Base-by-base conservation (phyloP, 2,888 invertebrate genomes). In the Sarcophaga carnaria region DNA sequence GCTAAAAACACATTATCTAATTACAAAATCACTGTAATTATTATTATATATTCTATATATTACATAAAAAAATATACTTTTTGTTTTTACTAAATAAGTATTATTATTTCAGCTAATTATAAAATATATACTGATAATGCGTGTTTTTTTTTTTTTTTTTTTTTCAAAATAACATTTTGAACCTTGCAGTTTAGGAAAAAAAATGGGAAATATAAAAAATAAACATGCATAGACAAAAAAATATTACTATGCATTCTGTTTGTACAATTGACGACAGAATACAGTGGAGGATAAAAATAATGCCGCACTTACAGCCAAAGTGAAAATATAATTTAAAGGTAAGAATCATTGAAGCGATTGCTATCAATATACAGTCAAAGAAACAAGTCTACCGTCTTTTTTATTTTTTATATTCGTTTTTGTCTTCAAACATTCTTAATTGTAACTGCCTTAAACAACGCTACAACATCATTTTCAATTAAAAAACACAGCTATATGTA, bases 161-260 rank as follows among this genome's bases (percentile, higher is more conserved):
- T 66, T 11, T 77, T 45, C 45, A 27, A 37, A 59, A 60, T 64
- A 66, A 80, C 71, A 69, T 74, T 72, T 77, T 74, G 77, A 85
- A 82, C 80, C 27, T 78, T 59, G 72, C 45, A 49, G 27, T 80
- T 72, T 60, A 47, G 17, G 4, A 80, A 74, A 59, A 74, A 67
- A 67, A 66, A 22, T 22, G 22, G 37, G 6, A 37, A 37, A 37
- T 6, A 37, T 6, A 27, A 11, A 37, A 37, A 37, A 37, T 6
- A 27, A 11, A 37, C 45, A 45, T 66, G 22, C 17, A 22, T 27
- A 74, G 47, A 66, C 25, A 75, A 22, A 64, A 67, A 71, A 67
- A 60, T 62, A 66, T 54, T 60, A 71, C 54, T 82, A 37, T 82
- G 67, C 69, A 63, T 49, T 60, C 25, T 59, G 22, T 22, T 72